A percentile compares a stretch with the other conserved stretches of the same genome.
Conservation (phyloP, 2,888 invertebrate genomes). For the Ennomos fuscantarius region DNA sequence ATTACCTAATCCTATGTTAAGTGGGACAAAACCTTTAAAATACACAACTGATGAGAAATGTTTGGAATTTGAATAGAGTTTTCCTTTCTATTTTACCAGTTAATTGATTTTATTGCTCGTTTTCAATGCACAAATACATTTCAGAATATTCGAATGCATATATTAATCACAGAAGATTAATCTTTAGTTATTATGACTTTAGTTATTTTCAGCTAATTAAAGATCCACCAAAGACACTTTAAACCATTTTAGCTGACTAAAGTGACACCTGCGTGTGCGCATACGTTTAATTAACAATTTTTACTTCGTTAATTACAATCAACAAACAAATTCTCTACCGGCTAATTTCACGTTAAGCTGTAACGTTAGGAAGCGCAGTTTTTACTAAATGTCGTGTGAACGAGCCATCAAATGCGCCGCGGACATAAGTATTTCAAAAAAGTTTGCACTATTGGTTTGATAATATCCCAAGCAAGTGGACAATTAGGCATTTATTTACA, state of each 20-base stretch:
- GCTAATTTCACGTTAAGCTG: slow-evolving; percentile 2
- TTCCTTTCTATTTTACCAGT: too few species aligned
- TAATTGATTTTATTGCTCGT: too few species aligned
- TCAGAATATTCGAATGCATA: too few species aligned
- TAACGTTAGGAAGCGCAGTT: slow-evolving; percentile 16
- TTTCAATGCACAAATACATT: too few species aligned
- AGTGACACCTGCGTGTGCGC: slow-evolving; percentile 1
- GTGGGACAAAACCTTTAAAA: too few species aligned
- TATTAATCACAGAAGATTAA: too few species aligned
- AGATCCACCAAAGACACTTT: not conserved
- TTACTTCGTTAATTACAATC: not conserved
- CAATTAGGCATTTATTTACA: too few species aligned
- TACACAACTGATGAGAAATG: too few species aligned
- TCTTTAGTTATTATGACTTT: too few species aligned
- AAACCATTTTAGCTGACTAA: not conserved
- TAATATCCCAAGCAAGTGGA: not conserved
- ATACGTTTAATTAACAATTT: not conserved
- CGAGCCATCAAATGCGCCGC: slow-evolving; percentile 4
- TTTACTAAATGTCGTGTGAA: slow-evolving; percentile 17
- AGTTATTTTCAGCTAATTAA: not conserved
- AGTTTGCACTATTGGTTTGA: slow-evolving; percentile 6
- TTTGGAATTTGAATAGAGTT: too few species aligned
- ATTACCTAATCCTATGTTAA: slow-evolving; percentile 11
- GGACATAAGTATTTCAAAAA: not conserved
- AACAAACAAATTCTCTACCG: not conserved